Evolutionary conservation across 2,113 vertebrate species (phyloP), one percentile per base, ranked within the genome.

Genomic region (Accipiter virgatus): DNA sequence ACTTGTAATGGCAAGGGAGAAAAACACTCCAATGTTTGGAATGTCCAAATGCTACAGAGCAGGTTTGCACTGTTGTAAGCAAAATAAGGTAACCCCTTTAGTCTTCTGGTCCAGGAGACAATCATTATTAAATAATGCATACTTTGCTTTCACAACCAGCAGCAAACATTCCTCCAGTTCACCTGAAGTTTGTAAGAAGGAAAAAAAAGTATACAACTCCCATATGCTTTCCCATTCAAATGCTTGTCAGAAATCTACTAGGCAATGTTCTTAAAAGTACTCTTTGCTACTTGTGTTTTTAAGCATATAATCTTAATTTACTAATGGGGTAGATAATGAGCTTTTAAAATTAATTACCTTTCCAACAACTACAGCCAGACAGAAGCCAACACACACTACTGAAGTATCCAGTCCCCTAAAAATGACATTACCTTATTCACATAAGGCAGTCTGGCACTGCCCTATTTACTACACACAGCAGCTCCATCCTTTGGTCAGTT

Each of bases 131-230:
- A 91, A 73, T 65, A 82, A 83, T 0, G 7, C 16, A 62, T 25
- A 43, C n/a, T 91, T 75, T 45, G 61, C 78, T 96, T 89, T 91
- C 47, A 81, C n/a, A 71, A 55, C 48, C 77, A 95, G 77, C 94
- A 95, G 81, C 81, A 92, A 88, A 22, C 36, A 92, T 16, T 91
- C 40, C 53, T 95, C 53, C 75, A 87, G 21, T 38, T 87, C 58
- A 82, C 52, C 48, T 68, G 36, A 89, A 79, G 48, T 58, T 71
- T 67, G 12, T 13, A 75, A 74, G 17, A 66, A 53, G 3, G 23
- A 15, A 9, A 11, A 20, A 21, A 43, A 8, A 42, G 11, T 29
- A 84, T 42, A 55, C 21, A n/a, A 86, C 81, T 31, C 17, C 72
- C 45, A 8, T 27, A 6, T 19, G 16, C 42, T 27, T 86, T 80